These are phyloP conservation scores for Euura saliciscinereae DNA, from an alignment of 1,140 invertebrate species.

Conservation along the genomic window DNA sequence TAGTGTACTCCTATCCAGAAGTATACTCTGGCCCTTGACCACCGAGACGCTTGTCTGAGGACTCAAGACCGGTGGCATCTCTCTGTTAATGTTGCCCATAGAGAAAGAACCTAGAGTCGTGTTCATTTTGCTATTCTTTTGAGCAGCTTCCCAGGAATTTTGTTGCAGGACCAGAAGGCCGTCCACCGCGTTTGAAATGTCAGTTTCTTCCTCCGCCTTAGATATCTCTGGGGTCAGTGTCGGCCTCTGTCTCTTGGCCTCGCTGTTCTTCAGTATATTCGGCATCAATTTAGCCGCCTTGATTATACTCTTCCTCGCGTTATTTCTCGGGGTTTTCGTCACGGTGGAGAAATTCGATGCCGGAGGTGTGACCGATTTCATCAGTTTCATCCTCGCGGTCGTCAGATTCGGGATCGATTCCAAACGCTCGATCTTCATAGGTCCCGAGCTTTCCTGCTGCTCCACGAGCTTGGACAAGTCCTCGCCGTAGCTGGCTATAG, in stretches of 20 bases:
- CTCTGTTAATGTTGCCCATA: neutral
- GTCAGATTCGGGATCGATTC: neutral
- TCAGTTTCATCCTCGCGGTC: neutral
- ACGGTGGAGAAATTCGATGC: neutral
- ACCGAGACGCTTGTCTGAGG: neutral
- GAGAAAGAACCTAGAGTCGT: no score
- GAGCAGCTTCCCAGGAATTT: constrained; percentile 15
- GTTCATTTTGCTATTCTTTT: neutral
- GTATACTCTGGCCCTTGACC: neutral
- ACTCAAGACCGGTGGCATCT: neutral
- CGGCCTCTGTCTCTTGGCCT: neutral
- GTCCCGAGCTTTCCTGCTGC: neutral
- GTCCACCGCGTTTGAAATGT: constrained; percentile 20
- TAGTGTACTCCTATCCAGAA: neutral
- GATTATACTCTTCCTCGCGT: constrained; percentile 32
- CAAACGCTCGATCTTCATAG: neutral
- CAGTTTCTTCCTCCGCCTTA: constrained; percentile 22
- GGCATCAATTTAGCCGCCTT: constrained; percentile 40
- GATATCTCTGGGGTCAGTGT: neutral
- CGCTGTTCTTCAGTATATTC: constrained; percentile 21
- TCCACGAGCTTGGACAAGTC: neutral
- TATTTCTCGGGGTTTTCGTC: constrained; percentile 23
- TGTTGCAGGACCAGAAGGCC: constrained; percentile 29
- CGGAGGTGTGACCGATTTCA: neutral
- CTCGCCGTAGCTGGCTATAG: neutral